Percentiles rank a stretch among this genome's conserved stretches.
phyloP scores from a whole-genome alignment of 2,113 vertebrate genomes.

The Nothobranchius kuhntae region DNA sequence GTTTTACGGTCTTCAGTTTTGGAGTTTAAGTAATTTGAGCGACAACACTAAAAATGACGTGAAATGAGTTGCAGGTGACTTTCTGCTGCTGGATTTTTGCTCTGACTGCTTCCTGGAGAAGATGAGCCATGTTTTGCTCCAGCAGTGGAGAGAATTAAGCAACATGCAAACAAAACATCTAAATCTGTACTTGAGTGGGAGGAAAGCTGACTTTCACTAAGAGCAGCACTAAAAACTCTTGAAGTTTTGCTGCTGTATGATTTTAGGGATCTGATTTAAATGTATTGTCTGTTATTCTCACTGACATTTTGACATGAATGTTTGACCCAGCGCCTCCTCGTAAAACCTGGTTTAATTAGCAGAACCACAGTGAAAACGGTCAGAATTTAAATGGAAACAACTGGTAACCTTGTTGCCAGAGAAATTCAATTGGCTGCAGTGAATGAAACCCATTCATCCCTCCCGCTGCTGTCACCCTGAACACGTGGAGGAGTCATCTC shows the following conservation, averaged over 20 bases:
- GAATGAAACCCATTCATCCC: slow-evolving; percentile 13
- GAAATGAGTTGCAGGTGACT: no score
- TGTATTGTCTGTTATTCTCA: background rate
- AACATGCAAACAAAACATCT: no score
- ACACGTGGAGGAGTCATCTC: slow-evolving; percentile 23
- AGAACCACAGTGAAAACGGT: slow-evolving; percentile 1
- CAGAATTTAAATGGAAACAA: slow-evolving; percentile 5
- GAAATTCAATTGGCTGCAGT: background rate
- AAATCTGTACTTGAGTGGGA: no score
- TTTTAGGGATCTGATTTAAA: background rate
- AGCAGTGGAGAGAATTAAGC: no score
- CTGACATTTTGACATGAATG: background rate
- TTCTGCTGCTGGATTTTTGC: no score
- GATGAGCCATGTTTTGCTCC: no score
- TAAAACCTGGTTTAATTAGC: slow-evolving; percentile 9
- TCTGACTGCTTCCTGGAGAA: no score
- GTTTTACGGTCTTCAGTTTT: no score
- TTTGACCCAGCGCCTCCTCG: slow-evolving; percentile 5
- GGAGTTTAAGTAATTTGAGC: no score
- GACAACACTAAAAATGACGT: no score
- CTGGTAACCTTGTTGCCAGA: slow-evolving; percentile 12
- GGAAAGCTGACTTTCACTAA: no score
- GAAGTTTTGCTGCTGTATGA: background rate
- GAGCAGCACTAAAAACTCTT: no score
- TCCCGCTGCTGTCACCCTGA: slow-evolving; percentile 18